Percentiles rank a stretch among this genome's conserved stretches.
These are phyloP conservation scores for Crenichthys baileyi DNA, from an alignment of 2,797 vertebrate genomes.

Conservation along the genomic window DNA sequence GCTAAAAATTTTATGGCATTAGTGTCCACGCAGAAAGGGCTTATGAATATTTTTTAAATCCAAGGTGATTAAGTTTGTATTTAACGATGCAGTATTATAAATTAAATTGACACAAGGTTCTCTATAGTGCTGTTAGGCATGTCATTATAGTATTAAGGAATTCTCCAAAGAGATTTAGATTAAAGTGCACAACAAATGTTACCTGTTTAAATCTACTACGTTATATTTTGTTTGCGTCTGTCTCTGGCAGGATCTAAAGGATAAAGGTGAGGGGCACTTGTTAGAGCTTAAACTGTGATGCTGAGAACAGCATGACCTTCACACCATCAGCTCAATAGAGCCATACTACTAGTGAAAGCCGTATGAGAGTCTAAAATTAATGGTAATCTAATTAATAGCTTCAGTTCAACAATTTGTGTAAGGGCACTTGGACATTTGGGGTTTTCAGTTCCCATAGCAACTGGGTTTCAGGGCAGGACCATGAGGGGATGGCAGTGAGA, in stretches of 20 bases:
- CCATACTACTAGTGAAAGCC: conserved; percentile 19
- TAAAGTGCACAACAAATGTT: background rate
- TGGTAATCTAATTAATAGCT: conserved; percentile 59
- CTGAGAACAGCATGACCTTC: conserved; percentile 43
- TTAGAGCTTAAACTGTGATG: conserved; percentile 6
- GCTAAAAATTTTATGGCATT: background rate
- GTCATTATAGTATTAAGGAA: background rate
- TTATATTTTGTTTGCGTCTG: conserved; percentile 4
- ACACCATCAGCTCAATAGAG: conserved; percentile 26
- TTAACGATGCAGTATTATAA: background rate
- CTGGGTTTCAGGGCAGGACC: conserved; percentile 31
- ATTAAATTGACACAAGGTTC: background rate
- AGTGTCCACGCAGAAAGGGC: background rate
- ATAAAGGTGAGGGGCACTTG: conserved; percentile 35
- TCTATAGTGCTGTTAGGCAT: background rate
- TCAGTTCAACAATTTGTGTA: conserved; percentile 52
- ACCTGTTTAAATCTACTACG: background rate
- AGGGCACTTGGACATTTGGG: conserved; percentile 47
- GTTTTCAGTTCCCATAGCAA: conserved; percentile 67
- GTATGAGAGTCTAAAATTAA: conserved; percentile 39
- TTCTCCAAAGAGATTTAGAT: background rate
- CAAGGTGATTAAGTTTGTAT: background rate
- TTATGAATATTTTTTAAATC: background rate
- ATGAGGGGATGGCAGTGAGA: conserved; percentile 35
- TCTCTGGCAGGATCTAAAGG: background rate